Percentiles rank a stretch among this genome's conserved stretches.
Conservation (phyloP, 2,113 vertebrate genomes). For the Trichomycterus rosablanca region DNA sequence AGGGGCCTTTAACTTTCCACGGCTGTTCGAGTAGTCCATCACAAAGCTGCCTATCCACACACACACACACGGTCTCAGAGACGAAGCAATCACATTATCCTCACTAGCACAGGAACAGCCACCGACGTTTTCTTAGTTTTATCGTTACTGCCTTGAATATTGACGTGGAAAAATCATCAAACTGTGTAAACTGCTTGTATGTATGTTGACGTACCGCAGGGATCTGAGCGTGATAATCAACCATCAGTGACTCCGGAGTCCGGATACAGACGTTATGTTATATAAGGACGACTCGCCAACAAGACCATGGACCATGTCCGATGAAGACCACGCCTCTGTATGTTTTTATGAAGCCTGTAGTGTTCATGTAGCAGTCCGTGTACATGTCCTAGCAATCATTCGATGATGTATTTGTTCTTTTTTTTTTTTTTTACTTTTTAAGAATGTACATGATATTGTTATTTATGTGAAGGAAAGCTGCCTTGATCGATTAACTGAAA, state of each 20-base stretch:
- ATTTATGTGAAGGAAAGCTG: conserved; percentile 48
- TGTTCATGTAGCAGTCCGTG: conserved; percentile 29
- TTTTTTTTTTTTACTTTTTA: conserved; percentile 18
- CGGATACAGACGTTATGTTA: background rate
- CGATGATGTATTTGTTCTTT: background rate
- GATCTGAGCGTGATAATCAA: conserved; percentile 19
- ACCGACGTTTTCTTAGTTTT: conserved; percentile 28
- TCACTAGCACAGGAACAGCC: conserved; percentile 31
- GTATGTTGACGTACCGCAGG: conserved; percentile 46
- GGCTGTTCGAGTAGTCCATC: conserved; percentile 54
- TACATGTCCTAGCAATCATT: background rate
- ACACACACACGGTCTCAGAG: conserved; percentile 14
- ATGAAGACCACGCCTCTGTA: conserved; percentile 19
- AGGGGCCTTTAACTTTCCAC: conserved; percentile 32
- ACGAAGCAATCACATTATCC: conserved; percentile 12
- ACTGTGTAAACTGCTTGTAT: conserved; percentile 24
- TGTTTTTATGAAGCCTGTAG: conserved; percentile 8
- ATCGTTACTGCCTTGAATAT: conserved; percentile 37
- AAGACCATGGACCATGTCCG: background rate
- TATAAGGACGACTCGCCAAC: too few species aligned
- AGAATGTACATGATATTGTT: conserved; percentile 54
- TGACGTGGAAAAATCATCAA: conserved; percentile 5
- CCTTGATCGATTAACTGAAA: conserved; percentile 18
- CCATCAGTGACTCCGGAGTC: conserved; percentile 32
- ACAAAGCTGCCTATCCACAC: conserved; percentile 63